Evolutionary conservation across 2,113 vertebrate genomes (phyloP).

Genomic region (Microcebus jonahi): DNA sequence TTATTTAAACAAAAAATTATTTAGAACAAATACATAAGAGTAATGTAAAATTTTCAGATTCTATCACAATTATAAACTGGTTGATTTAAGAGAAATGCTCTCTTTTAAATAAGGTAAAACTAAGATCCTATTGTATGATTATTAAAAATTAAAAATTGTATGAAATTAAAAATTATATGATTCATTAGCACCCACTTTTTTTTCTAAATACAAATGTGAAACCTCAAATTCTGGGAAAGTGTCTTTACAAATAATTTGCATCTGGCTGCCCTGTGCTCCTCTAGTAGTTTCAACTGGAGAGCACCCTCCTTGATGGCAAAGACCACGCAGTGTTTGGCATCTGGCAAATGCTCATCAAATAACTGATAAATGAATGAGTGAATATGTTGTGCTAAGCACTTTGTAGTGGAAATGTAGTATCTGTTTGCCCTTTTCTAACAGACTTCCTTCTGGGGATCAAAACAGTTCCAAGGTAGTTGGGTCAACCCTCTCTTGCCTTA

Average conservation of each 20-base stretch:
- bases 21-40: not conserved
- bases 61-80: not conserved
- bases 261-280: not conserved
- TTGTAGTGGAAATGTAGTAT: not conserved
- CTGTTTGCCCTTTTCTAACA: not conserved
- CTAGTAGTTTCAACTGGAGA: not conserved
- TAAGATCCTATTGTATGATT: not conserved
- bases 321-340: not conserved
- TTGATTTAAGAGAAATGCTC: not conserved
- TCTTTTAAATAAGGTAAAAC: slow-evolving; percentile 28
- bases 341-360: not conserved
- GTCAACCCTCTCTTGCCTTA: not conserved
- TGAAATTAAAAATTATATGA: no score
- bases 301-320: not conserved
- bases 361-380: not conserved
- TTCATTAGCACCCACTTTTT: not conserved
- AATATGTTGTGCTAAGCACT: slow-evolving; percentile 22
- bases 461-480: slow-evolving; percentile 26
- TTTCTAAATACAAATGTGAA: slow-evolving; percentile 3
- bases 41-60: slow-evolving; percentile 11
- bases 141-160: slow-evolving; percentile 17
- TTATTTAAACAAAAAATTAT: slow-evolving; percentile 54
- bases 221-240: not conserved
- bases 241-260: slow-evolving; percentile 23
- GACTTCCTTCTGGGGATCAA: not conserved